Evolutionary conservation across 2,797 vertebrate genomes (phyloP), one percentile per base, ranked within the genome.

Genomic region (Phrynocephalus guinanensis): DNA sequence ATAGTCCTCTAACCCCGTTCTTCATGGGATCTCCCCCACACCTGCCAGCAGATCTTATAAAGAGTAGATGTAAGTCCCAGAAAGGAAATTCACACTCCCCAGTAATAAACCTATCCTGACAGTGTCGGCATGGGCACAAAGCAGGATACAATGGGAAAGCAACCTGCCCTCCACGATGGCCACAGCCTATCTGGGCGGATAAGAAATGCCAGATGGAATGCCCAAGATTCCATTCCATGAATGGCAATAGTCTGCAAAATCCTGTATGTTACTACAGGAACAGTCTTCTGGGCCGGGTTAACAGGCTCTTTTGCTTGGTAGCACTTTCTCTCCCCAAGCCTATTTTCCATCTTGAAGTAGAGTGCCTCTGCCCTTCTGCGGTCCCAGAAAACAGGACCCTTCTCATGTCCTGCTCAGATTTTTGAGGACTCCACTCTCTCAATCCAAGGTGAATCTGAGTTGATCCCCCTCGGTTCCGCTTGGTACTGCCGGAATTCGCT

Each of bases 371-470:
- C 44, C 85, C 72, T 73, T 44, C 60, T 76, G 80, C 22, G 2
- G 56, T 79, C 81, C 90, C 87, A 89, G 90, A 22, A 28, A 91
- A 91, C 90, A 92, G 87, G 95, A 88, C 89, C 76, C 90, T 82
- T 76, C 73, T 73, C 85, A 84, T 86, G 22, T 70, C 78, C 8
- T 1, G 0, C 96, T 99, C 96, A 99, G 95, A 99, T 99, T 95
- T 99, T 98, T 0, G 98, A 99, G 26, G 98, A 98, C 94, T 99
- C 99, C 0, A 98, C 98, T 85, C 97, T 97, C 82, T 99, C 98
- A 26, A 98, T 99, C 98, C 99, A 99, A 0, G 98, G 97, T 0
- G 98, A 93, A 79, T 97, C 96, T 0, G 97, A 92, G 0, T 96
- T 95, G 0, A 95, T 95, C 0, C 92, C 92, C 89, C 93, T 91